phyloP scores from a whole-genome alignment of 2,888 invertebrate genomes.

The Cantharis rustica region DNA sequence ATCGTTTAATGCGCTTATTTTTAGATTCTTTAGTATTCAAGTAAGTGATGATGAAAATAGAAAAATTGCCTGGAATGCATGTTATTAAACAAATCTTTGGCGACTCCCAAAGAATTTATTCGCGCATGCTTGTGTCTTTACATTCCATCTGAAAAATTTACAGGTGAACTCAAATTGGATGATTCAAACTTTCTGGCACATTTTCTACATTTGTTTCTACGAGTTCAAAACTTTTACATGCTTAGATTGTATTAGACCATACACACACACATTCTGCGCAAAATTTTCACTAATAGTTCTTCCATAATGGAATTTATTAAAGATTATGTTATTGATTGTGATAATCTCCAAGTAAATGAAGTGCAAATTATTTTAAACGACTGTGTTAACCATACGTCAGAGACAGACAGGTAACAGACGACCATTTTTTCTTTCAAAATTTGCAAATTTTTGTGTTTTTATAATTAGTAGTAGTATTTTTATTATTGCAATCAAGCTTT shows the following conservation, averaged over 20 bases:
- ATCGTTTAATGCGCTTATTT: slow-evolving; percentile 24
- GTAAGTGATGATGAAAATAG: slow-evolving; percentile 32
- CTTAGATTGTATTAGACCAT: neutral
- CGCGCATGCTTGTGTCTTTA: slow-evolving; percentile 43
- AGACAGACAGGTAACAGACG: slow-evolving; percentile 35
- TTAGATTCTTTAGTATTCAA: slow-evolving; percentile 15
- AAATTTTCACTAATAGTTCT: neutral
- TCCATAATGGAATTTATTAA: slow-evolving; percentile 16
- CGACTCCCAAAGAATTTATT: slow-evolving; percentile 39
- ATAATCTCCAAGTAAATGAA: slow-evolving; percentile 36
- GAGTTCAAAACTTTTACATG: slow-evolving; percentile 31
- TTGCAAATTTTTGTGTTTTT: neutral
- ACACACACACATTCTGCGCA: neutral
- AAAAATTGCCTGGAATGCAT: slow-evolving; percentile 42
- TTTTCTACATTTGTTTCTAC: slow-evolving; percentile 30
- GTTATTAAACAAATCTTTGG: slow-evolving; percentile 46
- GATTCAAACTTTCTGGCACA: slow-evolving; percentile 41
- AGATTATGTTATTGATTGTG: slow-evolving; percentile 15
- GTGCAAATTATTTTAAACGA: slow-evolving; percentile 47
- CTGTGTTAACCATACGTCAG: slow-evolving; percentile 37
- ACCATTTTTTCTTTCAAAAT: neutral
- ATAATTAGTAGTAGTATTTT: too few relatives aligned
- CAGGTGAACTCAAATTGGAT: slow-evolving; percentile 50
- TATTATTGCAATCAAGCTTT: too few relatives aligned
- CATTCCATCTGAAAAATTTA: slow-evolving; percentile 41